Evolutionary conservation across 2,888 invertebrate species (phyloP), one percentile per base, ranked within the genome.

Genomic region (Adelognathus sp.): DNA sequence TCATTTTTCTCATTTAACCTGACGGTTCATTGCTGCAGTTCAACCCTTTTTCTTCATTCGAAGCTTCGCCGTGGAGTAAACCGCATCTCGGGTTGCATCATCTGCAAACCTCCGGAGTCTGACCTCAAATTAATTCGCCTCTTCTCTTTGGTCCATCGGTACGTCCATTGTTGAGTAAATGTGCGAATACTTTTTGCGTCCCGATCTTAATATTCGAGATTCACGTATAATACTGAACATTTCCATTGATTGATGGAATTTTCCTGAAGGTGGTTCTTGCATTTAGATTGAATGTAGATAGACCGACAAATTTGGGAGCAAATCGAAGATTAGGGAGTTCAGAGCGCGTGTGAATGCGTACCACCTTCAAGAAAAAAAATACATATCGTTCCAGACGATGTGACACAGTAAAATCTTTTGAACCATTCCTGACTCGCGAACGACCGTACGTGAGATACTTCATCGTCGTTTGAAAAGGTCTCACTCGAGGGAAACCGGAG

Each of bases 1-100:
- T 72, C 75, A 67, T 67, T 75, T 75, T 75, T 66, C 75, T 75
- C 71, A 79, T 79, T 79, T 79, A 79, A 79, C 46, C 67, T 56
- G 75, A 39, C 79, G 63, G 67, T 3, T 50, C 36, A 50, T 71
- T 46, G 21, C n/a, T n/a, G n/a, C n/a, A n/a, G 39, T 67, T 56
- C 39, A 67, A 61, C 56, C 75, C 71, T 75, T 75, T 79, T 67
- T 72, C 75, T 79, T 72, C 71, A 72, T 79, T 75, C 67, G 66
- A 24, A 36, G 39, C 31, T 44, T 36, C 16, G 11, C 27, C 11
- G 36, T 44, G 21, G 29, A 58, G 50, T 63, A 21, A 9, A 69
- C 61, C 71, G 50, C 54, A 60, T 44, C 73, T 70, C 24, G 16
- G 39, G 14, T 52, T 41, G 27, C 29, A 50, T 64, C 54, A 33